These are phyloP conservation scores for Resseliella maxima DNA, from an alignment of 2,888 invertebrate species.

Conservation along the genomic window DNA sequence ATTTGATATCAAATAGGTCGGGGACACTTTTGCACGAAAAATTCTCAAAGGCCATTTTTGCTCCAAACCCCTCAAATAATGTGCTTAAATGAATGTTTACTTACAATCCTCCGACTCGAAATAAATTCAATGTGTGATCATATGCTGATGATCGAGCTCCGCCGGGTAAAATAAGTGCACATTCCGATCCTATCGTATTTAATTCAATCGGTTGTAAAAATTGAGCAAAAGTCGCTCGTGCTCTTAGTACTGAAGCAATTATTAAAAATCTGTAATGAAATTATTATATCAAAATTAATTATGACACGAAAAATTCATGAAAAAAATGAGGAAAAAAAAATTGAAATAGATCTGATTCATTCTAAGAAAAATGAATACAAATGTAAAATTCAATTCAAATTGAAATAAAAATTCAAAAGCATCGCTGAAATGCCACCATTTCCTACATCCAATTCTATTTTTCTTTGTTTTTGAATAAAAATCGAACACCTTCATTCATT, in stretches of 20 bases:
- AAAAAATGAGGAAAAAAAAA: too few relatives aligned
- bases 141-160: constrained; percentile 83
- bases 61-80: neutral
- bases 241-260: neutral
- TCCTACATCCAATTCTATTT: too few relatives aligned
- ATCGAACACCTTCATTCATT: neutral
- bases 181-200: constrained; percentile 71
- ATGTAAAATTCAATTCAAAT: too few relatives aligned
- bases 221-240: neutral
- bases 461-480: neutral
- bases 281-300: neutral
- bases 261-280: constrained; percentile 40
- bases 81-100: constrained; percentile 5
- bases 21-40: neutral
- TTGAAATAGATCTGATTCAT: too few relatives aligned
- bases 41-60: neutral
- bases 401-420: too few relatives aligned
- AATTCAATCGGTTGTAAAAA: constrained; percentile 55
- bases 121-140: constrained; percentile 86
- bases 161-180: constrained; percentile 81
- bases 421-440: too few relatives aligned
- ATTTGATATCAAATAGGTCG: too few relatives aligned
- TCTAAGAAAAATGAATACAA: too few relatives aligned
- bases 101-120: constrained; percentile 67
- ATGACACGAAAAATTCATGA: neutral